Evolutionary conservation across 2,888 invertebrate genomes (phyloP), one percentile per base, ranked within the genome.

Genomic region (Nemoura dubitans): DNA sequence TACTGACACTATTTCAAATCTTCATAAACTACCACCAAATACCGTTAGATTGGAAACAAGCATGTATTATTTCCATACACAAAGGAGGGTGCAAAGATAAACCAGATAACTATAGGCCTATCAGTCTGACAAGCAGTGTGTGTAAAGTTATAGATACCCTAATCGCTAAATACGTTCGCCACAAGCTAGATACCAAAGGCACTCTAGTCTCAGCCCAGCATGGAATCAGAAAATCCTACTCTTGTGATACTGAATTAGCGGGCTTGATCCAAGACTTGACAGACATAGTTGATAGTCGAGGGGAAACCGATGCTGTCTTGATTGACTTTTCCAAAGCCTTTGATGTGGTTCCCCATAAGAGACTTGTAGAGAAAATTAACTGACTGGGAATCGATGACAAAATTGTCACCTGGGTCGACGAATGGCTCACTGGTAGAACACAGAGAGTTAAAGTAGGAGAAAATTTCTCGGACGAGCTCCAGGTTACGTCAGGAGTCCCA

Each of bases 71-170:
- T 21, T 80, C 86, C 5, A 86, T 86, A 14, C 21, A 27, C 59
- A 86, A 86, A 80, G 43, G 77, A 29, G 86, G 80, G 21, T 26
- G 36, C 6, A 86, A 86, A 80, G 78, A 76, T 21, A 76, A 29
- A 7, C 86, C 78, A 14, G 78, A 76, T 29, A 86, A 86, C 26
- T 86, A 86, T 30, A 86, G 86, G 86, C 80, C 85, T n/a, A 80
- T 85, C 27, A 76, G 27, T 27, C 36, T 85, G 5, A 85, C 85
- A n/a, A 27, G 27, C 27, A 27, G 80, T n/a, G 28, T 80, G 26
- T 80, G 80, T 80, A 80, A 80, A 26, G 16, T 80, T 5, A 28
- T 82, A 21, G 82, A 82, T 3, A 82, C 82, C n/a, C 16, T 82
- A 30, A 82, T 82, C 10, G 82, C 29, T 5, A 28, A 29, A 30